Conservation (phyloP, 2,113 vertebrate genomes). For the Zosterops hypoxanthus region DNA sequence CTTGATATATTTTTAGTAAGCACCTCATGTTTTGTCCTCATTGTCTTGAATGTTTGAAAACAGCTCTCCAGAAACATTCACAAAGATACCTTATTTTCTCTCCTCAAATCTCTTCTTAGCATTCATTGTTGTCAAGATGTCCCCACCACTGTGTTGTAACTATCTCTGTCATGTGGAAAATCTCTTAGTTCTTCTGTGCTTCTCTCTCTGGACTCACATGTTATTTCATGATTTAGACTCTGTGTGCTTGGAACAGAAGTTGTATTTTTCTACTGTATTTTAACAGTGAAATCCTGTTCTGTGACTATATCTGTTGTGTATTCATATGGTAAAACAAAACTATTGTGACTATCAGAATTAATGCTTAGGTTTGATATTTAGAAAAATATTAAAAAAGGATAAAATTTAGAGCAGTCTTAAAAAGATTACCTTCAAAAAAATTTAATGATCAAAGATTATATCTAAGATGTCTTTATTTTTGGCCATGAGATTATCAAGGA, state of each 20-base stretch:
- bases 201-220: neutral
- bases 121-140: neutral
- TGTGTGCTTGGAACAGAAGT: neutral
- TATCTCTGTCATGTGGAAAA: neutral
- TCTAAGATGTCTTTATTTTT: neutral
- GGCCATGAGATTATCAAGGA: neutral
- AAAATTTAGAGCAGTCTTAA: neutral
- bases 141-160: neutral
- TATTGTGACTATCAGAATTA: neutral
- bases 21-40: neutral
- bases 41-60: neutral
- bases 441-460: neutral
- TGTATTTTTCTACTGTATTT: neutral
- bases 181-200: neutral
- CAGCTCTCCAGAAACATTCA: neutral
- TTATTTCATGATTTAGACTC: neutral
- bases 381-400: neutral
- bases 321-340: neutral
- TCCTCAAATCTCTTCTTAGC: neutral
- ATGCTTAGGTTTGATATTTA: neutral
- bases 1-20: neutral
- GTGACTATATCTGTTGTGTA: neutral
- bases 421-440: neutral
- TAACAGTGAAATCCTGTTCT: neutral
- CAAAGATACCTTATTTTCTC: neutral